A percentile compares a stretch with the other conserved stretches of the same genome.
phyloP scores from a whole-genome alignment of 2,797 vertebrate genomes.

The Gallinago solitaria region DNA sequence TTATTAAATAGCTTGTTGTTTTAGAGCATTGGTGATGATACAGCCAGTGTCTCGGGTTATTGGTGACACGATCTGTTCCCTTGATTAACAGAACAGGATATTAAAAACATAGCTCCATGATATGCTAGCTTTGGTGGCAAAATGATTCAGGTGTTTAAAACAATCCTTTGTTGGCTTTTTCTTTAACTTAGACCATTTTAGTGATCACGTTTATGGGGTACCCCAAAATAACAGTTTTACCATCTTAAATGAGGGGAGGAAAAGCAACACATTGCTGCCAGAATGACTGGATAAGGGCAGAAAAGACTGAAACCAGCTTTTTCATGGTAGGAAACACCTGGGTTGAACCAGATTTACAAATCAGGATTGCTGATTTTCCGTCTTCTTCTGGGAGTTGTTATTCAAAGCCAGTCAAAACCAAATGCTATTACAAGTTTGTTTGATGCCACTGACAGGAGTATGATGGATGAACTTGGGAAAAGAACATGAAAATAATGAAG shows the following conservation, averaged over 20 bases:
- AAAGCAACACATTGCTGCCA: neutral
- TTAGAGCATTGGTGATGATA: neutral
- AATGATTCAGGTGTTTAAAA: neutral
- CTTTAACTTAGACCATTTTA: neutral
- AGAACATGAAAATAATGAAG: conserved; percentile 32
- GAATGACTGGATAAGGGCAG: neutral
- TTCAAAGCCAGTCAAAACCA: conserved; percentile 43
- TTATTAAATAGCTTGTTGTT: neutral
- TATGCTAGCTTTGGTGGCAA: neutral
- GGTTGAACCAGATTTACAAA: neutral
- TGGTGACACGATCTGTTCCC: neutral
- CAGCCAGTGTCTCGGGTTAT: neutral
- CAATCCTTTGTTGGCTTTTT: neutral
- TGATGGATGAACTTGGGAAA: conserved; percentile 19
- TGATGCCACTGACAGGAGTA: conserved; percentile 31
- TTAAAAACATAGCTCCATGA: neutral
- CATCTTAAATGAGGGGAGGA: neutral
- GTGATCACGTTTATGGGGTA: neutral
- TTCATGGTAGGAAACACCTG: neutral
- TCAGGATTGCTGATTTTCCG: neutral
- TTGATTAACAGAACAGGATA: neutral
- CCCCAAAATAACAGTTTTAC: neutral
- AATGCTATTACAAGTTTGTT: conserved; percentile 23
- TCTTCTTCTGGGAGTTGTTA: conserved; percentile 4
- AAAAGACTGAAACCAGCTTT: neutral